phyloP scores from a whole-genome alignment of 2,797 vertebrate genomes.

The Oreortyx pictus region DNA sequence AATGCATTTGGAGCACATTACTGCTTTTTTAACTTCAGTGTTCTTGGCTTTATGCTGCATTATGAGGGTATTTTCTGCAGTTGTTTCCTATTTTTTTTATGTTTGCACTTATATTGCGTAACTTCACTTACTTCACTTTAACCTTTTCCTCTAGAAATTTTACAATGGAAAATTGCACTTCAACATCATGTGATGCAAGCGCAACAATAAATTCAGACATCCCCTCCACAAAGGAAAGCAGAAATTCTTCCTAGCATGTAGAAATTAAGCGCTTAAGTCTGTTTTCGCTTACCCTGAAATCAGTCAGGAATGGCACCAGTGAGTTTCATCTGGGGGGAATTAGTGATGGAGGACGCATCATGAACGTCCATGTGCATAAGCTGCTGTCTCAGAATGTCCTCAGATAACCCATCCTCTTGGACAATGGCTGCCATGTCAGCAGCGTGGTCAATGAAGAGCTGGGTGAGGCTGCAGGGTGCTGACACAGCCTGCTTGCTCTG shows the following conservation, averaged over 20 bases:
- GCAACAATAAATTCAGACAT: neutral
- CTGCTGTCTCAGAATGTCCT: neutral
- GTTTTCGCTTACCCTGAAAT: constrained; percentile 37
- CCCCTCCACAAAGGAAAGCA: neutral
- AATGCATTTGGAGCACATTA: neutral
- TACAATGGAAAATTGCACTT: neutral
- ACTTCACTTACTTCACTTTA: constrained; percentile 4
- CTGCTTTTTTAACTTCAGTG: neutral
- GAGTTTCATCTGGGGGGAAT: constrained; percentile 2
- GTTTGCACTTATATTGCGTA: neutral
- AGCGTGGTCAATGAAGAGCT: neutral
- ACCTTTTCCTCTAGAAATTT: neutral
- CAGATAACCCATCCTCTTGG: neutral
- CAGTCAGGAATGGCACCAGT: neutral
- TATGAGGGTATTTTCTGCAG: neutral
- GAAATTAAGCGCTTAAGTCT: constrained; percentile 1
- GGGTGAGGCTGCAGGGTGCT: neutral
- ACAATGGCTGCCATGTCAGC: neutral
- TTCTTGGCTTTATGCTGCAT: neutral
- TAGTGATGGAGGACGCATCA: neutral
- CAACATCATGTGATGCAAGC: neutral
- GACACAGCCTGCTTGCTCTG: neutral
- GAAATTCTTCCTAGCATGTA: neutral
- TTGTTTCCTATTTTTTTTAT: neutral
- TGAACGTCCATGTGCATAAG: neutral